Percentiles rank a stretch among this genome's conserved stretches.
Conservation (phyloP, 1,140 invertebrate species). For the Drosophila kanapiae region DNA sequence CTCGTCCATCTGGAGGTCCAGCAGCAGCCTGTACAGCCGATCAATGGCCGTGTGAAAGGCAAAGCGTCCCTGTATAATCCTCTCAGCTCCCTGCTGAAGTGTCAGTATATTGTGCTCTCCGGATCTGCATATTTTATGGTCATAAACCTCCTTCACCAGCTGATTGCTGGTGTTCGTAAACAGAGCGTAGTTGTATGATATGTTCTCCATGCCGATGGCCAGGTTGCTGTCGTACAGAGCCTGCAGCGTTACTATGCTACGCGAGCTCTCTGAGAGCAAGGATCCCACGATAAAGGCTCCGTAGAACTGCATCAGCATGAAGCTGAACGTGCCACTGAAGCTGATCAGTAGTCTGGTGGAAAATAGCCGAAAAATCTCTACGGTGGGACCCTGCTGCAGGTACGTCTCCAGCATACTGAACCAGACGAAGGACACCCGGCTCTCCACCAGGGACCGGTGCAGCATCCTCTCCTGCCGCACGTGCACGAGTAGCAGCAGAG, state of each 20-base stretch:
- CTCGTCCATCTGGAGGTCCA: constrained; percentile 52
- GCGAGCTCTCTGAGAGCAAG: constrained; percentile 87
- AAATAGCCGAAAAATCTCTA: constrained; percentile 51
- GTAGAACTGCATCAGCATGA: constrained; percentile 88
- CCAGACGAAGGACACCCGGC: constrained; percentile 51
- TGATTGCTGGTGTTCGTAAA: constrained; percentile 76
- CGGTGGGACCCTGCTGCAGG: constrained; percentile 69
- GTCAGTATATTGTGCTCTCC: constrained; percentile 52
- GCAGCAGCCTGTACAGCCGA: constrained; percentile 63
- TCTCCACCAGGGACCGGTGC: constrained; percentile 17
- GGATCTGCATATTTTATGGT: constrained; percentile 47
- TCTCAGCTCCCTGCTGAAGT: constrained; percentile 57
- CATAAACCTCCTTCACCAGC: constrained; percentile 58
- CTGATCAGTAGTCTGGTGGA: constrained; percentile 84
- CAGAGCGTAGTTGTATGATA: constrained; percentile 86
- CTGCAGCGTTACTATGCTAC: constrained; percentile 86
- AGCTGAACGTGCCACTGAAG: constrained; percentile 86
- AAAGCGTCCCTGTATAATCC: constrained; percentile 62
- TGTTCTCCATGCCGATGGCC: constrained; percentile 86
- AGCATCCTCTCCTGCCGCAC: constrained; percentile 42
- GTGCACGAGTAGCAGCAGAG: constrained; percentile 54
- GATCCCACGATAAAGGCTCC: constrained; percentile 88
- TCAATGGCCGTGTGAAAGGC: constrained; percentile 73
- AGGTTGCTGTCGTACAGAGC: constrained; percentile 87
- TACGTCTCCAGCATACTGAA: constrained; percentile 74